These are phyloP conservation scores for Syngnathus rostellatus DNA, from an alignment of 2,797 vertebrate genomes.

Conservation along the genomic window DNA sequence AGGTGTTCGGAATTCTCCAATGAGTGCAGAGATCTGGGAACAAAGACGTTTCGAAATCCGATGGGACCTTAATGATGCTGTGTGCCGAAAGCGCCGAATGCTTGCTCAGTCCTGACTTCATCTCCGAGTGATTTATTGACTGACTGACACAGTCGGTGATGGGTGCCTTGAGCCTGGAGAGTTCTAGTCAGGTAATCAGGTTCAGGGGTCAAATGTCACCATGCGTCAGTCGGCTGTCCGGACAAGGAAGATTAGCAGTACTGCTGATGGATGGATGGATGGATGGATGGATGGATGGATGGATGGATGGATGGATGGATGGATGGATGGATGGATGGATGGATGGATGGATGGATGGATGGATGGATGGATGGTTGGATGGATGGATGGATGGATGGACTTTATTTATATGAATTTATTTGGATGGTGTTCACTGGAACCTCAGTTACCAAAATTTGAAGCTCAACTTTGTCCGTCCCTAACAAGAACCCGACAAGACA, in stretches of 20 bases:
- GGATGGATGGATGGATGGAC: too few species aligned
- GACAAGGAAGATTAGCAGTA: conserved; percentile 16
- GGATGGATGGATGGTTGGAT: too few species aligned
- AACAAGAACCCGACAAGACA: neutral
- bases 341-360: too few species aligned
- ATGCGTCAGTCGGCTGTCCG: conserved; percentile 26
- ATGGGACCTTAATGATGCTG: conserved; percentile 30
- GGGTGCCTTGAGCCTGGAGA: conserved; percentile 11
- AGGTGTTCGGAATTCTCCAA: conserved; percentile 58
- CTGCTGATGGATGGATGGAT: conserved; percentile 2
- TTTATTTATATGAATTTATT: neutral
- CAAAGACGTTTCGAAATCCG: conserved; percentile 35
- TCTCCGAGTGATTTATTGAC: conserved; percentile 37
- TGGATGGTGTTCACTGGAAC: neutral
- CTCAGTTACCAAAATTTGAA: neutral
- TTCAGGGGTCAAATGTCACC: conserved; percentile 26
- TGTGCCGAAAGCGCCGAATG: conserved; percentile 31
- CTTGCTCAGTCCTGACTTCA: conserved; percentile 22
- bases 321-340: too few species aligned
- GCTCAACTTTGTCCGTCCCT: neutral
- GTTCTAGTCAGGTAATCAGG: conserved; percentile 23
- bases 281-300: neutral
- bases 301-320: too few species aligned
- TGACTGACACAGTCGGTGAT: conserved; percentile 7
- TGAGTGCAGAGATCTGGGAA: conserved; percentile 50